These are phyloP conservation scores for Dione vanillae DNA, from an alignment of 2,888 invertebrate genomes.

Conservation along the genomic window DNA sequence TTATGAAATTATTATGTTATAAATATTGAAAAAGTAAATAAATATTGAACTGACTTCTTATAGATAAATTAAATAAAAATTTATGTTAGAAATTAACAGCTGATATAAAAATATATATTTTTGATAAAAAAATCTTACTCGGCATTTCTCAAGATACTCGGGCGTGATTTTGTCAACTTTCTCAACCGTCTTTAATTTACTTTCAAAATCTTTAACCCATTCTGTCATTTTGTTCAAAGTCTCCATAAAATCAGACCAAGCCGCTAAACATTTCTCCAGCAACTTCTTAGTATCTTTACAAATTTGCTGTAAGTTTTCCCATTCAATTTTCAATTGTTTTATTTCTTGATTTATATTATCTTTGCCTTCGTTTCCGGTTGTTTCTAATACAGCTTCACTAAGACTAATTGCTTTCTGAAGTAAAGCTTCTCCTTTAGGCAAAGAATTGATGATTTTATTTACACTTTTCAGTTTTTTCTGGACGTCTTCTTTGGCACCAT, in stretches of 20 bases:
- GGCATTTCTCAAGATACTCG: constrained; percentile 90
- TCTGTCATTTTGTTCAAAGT: constrained; percentile 89
- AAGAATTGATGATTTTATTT: constrained; percentile 86
- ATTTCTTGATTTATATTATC: constrained; percentile 92
- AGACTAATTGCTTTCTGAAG: constrained; percentile 89
- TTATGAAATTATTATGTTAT: too few relatives aligned
- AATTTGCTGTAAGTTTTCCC: constrained; percentile 91
- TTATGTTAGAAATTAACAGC: not conserved
- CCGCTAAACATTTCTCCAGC: constrained; percentile 89
- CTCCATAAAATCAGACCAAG: constrained; percentile 92
- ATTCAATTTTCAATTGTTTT: constrained; percentile 90
- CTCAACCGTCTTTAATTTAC: constrained; percentile 86
- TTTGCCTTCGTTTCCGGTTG: constrained; percentile 92
- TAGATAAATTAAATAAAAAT: not conserved
- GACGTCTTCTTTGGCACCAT: constrained; percentile 92
- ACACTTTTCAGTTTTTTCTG: constrained; percentile 90
- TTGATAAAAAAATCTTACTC: constrained; percentile 77
- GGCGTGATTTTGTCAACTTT: constrained; percentile 90
- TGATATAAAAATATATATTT: not conserved
- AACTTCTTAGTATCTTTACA: constrained; percentile 90
- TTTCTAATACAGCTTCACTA: constrained; percentile 89
- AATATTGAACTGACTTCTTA: too few relatives aligned
- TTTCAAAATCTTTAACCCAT: constrained; percentile 89
- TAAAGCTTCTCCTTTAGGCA: constrained; percentile 89
- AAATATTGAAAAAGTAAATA: too few relatives aligned